These are phyloP conservation scores for Macrosiphum euphorbiae DNA, from an alignment of 2,888 invertebrate species.

Conservation along the genomic window DNA sequence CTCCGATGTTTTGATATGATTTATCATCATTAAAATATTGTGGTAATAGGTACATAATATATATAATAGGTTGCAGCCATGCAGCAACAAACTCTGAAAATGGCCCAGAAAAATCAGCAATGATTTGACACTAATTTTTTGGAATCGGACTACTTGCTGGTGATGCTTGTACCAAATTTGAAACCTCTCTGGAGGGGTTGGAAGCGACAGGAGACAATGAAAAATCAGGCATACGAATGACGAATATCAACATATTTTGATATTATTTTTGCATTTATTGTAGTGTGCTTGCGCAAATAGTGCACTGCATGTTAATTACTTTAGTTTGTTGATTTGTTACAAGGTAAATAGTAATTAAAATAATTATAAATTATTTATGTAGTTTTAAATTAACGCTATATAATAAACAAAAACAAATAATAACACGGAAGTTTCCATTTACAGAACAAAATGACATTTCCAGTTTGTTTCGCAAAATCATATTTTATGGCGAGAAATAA, in stretches of 20 bases:
- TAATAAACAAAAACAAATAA: neutral
- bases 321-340: neutral
- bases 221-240: neutral
- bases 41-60: neutral
- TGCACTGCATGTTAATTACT: no score
- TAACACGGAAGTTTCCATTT: neutral
- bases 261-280: neutral
- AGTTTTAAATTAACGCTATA: neutral
- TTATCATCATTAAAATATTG: neutral
- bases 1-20: neutral
- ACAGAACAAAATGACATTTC: no score
- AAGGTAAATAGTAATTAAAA: neutral
- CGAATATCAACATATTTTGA: neutral
- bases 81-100: neutral
- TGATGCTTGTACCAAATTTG: neutral
- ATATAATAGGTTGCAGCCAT: neutral
- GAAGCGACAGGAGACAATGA: neutral
- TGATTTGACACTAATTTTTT: neutral
- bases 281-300: no score
- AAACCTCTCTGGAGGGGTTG: neutral
- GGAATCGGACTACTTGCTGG: neutral
- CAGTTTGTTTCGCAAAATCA: no score
- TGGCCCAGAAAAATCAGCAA: neutral
- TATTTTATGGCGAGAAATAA: no score
- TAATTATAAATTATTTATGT: neutral